Conservation (phyloP, 2,888 invertebrate genomes). For the Leistus spinibarbis region DNA sequence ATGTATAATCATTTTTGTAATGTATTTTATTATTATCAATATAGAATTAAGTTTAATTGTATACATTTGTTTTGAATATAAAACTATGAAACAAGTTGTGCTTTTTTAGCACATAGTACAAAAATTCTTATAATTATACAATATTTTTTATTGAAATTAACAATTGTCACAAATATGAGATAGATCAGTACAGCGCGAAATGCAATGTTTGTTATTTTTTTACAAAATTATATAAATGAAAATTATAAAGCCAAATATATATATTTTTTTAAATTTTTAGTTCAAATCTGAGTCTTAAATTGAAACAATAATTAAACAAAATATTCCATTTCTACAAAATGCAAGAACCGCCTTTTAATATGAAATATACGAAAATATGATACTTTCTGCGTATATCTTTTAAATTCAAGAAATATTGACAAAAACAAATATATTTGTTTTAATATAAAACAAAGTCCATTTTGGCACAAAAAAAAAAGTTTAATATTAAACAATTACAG, state of each 20-base stretch:
- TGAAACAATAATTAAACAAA: no score
- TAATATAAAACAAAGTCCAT: not conserved
- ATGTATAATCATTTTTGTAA: constrained; percentile 5
- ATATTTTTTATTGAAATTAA: not conserved
- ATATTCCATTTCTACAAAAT: no score
- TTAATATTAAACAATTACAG: not conserved
- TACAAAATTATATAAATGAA: no score
- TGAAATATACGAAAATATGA: no score
- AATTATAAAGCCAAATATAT: no score
- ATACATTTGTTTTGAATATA: not conserved
- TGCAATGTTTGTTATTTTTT: no score
- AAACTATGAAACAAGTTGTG: not conserved
- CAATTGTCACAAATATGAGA: not conserved
- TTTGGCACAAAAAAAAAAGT: not conserved
- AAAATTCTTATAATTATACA: not conserved
- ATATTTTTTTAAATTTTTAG: no score
- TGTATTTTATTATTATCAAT: not conserved
- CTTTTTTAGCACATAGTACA: not conserved
- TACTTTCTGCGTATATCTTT: no score
- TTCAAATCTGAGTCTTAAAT: no score
- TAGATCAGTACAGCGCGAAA: no score
- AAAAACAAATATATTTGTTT: not conserved
- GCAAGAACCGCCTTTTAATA: no score
- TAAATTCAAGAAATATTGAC: no score
- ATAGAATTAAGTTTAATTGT: constrained; percentile 2